Percentiles rank a stretch among this genome's conserved stretches.
These are phyloP conservation scores for Baryphthengus martii DNA, from an alignment of 2,113 vertebrate species.

Conservation along the genomic window DNA sequence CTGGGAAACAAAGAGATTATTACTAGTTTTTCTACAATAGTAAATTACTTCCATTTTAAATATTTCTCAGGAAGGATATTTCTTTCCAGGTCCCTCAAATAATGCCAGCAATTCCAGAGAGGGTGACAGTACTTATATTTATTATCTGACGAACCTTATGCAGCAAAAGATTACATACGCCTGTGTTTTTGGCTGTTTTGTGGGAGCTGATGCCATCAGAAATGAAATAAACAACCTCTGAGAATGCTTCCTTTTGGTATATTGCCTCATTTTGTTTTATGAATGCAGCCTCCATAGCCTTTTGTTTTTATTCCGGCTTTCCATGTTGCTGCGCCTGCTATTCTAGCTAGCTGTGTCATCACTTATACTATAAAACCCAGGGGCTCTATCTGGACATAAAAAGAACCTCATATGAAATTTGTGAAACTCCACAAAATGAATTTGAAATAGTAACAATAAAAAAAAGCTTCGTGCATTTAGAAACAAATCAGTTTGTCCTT, in stretches of 20 bases:
- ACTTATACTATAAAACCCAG: not conserved
- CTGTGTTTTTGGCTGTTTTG: not conserved
- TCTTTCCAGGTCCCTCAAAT: not conserved
- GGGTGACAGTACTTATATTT: not conserved
- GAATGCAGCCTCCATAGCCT: not conserved
- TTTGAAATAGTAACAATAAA: not conserved
- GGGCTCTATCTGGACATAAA: not conserved
- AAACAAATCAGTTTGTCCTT: not conserved
- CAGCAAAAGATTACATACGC: not conserved
- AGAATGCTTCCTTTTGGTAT: conserved; percentile 1
- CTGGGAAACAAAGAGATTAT: not conserved
- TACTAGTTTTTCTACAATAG: not conserved
- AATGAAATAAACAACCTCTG: conserved; percentile 2
- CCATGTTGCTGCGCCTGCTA: not conserved
- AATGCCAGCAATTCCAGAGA: not conserved
- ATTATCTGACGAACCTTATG: not conserved
- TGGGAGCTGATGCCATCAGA: not conserved
- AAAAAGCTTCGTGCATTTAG: not conserved
- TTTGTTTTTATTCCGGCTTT: conserved; percentile 9
- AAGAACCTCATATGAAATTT: not conserved
- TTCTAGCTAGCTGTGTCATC: not conserved
- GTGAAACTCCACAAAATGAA: not conserved
- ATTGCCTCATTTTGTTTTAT: conserved; percentile 47
- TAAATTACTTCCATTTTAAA: not conserved
- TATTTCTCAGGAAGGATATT: not conserved